Base-by-base conservation (phyloP, 2,797 vertebrate species). In the Hybognathus amarus region DNA sequence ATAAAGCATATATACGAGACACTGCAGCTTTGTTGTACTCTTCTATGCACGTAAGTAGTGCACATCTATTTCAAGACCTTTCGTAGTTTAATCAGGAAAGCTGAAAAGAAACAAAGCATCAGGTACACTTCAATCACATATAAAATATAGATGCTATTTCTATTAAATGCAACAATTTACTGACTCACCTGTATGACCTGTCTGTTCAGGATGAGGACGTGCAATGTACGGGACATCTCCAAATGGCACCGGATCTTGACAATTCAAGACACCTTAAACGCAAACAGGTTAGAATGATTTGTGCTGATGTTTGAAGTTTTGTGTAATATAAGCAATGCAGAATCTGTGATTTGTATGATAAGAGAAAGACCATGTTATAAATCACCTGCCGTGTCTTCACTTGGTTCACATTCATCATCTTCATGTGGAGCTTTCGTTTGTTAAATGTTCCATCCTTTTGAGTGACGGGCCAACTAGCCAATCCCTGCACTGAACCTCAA, bases 51-150 rank as follows among this genome's bases (percentile, higher is more conserved):
- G 8, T 63, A 42, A 20, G 24, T 12, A 8, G 20, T 11, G 61
- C 10, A 52, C 77, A 82, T 87, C 83, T 87, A 79, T 2, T 73
- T 86, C 82, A 69, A 89, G 88, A 91, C 92, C 89, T 98, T 98
- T 88, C 97, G 95, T 90, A 98, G 93, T 90, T 97, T 97, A 84
- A 96, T 93, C 91, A 99, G 96, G 93, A 99, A 98, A 0, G 96
- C 97, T 98, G 93, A 85, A 94, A 93, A 87, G 78, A 87, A 15
- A 0, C 59, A 64, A 2, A 45, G 67, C 59, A 50, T 80, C 38
- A 83, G 18, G 24, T 61, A 84, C 0, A 20, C 38, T 69, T 4
- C 8, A 54, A 38, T 59, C 24, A n/a, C 54, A 67, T 24, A 4
- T 5, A 74, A 42, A 61, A 2, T 80, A 13, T n/a, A n/a, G n/a